Percentiles rank a stretch among this genome's conserved stretches.
phyloP scores from a whole-genome alignment of 2,113 vertebrate genomes.

The Limanda limanda region DNA sequence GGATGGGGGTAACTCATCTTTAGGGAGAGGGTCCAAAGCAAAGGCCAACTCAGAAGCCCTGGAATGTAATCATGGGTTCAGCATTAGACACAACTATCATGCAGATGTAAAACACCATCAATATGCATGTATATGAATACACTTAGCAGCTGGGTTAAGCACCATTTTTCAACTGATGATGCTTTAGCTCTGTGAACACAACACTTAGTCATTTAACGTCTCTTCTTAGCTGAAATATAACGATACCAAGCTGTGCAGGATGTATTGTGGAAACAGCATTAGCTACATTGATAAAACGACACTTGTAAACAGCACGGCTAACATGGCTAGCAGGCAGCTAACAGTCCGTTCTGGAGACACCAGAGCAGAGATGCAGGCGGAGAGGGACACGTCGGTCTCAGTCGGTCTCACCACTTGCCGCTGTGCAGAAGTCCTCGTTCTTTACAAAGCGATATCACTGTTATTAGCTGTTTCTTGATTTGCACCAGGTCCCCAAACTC shows the following conservation, averaged over 20 bases:
- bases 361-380: neutral
- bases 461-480: conserved; percentile 93
- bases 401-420: conserved; percentile 90
- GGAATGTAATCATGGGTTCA: conserved; percentile 25
- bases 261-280: neutral
- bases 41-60: conserved; percentile 97
- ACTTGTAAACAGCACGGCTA: conserved; percentile 42
- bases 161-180: neutral
- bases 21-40: conserved; percentile 87
- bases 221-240: neutral
- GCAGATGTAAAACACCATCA: too few species aligned
- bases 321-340: conserved; percentile 34
- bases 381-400: neutral
- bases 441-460: conserved; percentile 90
- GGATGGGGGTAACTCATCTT: conserved; percentile 86
- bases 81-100: neutral
- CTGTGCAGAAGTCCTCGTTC: conserved; percentile 95
- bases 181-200: neutral
- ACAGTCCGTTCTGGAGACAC: neutral
- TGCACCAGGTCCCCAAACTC: conserved; percentile 91
- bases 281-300: neutral
- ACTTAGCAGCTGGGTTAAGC: neutral
- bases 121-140: neutral
- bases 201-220: neutral
- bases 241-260: too few species aligned